These are phyloP conservation scores for Jacana jacana DNA, from an alignment of 2,113 vertebrate species.

Conservation along the genomic window DNA sequence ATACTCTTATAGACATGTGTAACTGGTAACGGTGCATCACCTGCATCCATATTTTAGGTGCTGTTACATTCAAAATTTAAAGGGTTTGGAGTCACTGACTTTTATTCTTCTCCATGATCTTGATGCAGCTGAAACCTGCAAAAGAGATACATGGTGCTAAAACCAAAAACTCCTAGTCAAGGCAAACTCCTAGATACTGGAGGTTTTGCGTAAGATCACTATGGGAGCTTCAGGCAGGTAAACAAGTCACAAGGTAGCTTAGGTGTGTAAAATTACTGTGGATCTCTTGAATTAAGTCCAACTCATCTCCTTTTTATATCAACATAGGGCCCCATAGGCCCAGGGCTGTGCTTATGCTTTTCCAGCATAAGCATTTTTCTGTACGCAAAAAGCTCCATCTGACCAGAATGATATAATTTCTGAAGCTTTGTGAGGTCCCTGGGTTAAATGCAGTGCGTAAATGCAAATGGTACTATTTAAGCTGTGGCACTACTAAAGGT, in stretches of 20 bases:
- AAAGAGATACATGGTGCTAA: background rate
- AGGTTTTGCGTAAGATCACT: background rate
- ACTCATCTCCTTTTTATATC: conserved; percentile 35
- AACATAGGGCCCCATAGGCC: conserved; percentile 8
- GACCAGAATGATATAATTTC: background rate
- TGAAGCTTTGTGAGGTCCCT: background rate
- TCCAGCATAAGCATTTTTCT: background rate
- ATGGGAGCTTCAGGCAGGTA: conserved; percentile 37
- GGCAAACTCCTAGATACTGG: background rate
- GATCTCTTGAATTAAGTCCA: conserved; percentile 47
- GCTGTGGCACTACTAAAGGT: background rate
- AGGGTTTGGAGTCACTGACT: background rate
- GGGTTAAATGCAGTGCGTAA: background rate
- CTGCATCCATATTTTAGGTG: background rate
- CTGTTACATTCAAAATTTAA: background rate
- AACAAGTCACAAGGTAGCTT: conserved; percentile 25
- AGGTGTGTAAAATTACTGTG: conserved; percentile 31
- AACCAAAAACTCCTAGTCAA: background rate
- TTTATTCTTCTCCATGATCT: background rate
- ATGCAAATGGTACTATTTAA: background rate
- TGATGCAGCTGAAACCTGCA: background rate
- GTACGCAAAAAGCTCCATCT: background rate
- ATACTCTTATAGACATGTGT: background rate
- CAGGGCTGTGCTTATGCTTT: conserved; percentile 27
- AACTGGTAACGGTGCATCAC: background rate